Evolutionary conservation across 2,888 invertebrate species (phyloP), one percentile per base, ranked within the genome.

Genomic region (Drosophila acutilabella): DNA sequence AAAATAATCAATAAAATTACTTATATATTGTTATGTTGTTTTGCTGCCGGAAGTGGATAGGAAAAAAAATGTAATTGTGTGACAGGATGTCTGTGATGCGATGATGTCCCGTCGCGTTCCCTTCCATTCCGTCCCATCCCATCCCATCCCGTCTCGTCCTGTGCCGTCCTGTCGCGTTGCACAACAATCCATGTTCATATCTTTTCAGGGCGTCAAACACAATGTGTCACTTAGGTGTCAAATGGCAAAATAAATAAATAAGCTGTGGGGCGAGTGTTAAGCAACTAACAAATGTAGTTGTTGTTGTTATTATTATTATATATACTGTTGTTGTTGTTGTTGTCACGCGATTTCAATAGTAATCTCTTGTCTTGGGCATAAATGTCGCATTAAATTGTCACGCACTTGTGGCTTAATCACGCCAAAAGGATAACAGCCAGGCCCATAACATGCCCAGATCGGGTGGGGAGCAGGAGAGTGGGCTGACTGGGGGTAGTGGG

Each of bases 321-420:
- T 64, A 42, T 52, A 36, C 30, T 64, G 36, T 33, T 58, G 53
- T 16, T 65, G 66, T 7, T 67, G 71, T 33, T 68, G 75, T 69
- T 76, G 87, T 75, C 76, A 68, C 74, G 81, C 80, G 64, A 78
- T 86, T 83, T 83, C 83, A 83, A 83, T 83, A 86, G 80, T 86
- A 89, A 89, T 86, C 86, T 89, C 85, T 84, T 89, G 89, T 87
- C 88, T 74, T 66, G 74, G 85, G 78, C 89, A 87, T 89, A 87
- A 86, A 88, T 85, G 88, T 81, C 86, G 88, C 86, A 86, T 86
- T 86, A 89, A 86, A 86, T 84, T 89, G 88, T 86, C 86, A 86
- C 88, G 85, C 89, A 84, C 89, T 86, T 87, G 82, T 89, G 81
- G 80, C 87, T 86, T 89, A 89, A 86, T 89, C 88, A 89, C 73